Evolutionary conservation across 2,113 vertebrate genomes (phyloP).

Genomic region (Gnathonemus longibarbis): DNA sequence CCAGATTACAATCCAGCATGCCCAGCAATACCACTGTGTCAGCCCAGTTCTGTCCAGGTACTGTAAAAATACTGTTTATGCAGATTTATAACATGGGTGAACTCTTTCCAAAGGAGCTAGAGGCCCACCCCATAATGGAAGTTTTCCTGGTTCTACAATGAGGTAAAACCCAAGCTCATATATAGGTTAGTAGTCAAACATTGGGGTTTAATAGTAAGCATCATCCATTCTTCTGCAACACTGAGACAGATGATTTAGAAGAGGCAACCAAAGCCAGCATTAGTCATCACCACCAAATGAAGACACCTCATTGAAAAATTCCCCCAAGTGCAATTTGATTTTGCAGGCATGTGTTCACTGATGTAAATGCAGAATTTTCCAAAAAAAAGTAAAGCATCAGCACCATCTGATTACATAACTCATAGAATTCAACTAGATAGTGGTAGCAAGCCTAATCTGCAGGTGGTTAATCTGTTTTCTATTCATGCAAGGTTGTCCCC

Average conservation of each 20-base stretch:
- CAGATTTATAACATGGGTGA: background rate
- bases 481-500: background rate
- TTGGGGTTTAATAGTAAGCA: background rate
- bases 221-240: background rate
- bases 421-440: background rate
- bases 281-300: background rate
- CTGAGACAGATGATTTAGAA: background rate
- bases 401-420: background rate
- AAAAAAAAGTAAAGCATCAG: background rate
- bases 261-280: background rate
- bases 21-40: background rate
- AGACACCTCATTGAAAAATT: background rate
- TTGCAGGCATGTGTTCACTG: background rate
- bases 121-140: background rate
- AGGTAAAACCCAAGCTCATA: background rate
- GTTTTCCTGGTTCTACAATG: background rate
- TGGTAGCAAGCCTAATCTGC: background rate
- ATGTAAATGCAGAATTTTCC: background rate
- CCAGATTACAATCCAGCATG: background rate
- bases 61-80: background rate
- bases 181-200: background rate
- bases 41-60: background rate
- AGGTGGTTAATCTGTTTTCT: background rate
- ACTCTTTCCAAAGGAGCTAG: background rate
- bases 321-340: background rate